phyloP scores from a whole-genome alignment of 2,888 invertebrate species.

The Leuctra nigra region DNA sequence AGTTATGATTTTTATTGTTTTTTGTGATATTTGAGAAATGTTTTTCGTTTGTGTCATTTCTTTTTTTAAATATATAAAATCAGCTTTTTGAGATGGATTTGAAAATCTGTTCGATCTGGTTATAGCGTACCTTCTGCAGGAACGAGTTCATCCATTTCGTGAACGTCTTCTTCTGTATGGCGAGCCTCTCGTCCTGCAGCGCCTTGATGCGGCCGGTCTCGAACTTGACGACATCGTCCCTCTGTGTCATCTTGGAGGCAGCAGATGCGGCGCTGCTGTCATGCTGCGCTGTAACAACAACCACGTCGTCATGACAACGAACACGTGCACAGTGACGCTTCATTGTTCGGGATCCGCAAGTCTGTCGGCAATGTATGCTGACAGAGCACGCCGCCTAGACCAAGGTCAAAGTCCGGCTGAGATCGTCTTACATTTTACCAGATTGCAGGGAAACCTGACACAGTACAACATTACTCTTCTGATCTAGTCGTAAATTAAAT shows the following conservation, averaged over 20 bases:
- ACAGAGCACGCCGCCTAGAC: not conserved
- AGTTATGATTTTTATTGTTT: too few relatives aligned
- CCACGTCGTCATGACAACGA: not conserved
- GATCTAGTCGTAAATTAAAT: not conserved
- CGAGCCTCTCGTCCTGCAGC: constrained; percentile 93
- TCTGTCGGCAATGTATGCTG: too few relatives aligned
- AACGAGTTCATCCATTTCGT: constrained; percentile 99
- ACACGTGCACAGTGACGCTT: not conserved
- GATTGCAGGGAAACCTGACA: too few relatives aligned
- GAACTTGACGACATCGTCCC: constrained; percentile 88
- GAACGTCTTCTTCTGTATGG: constrained; percentile 99
- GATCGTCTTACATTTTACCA: too few relatives aligned
- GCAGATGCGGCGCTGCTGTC: constrained; percentile 9
- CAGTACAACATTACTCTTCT: too few relatives aligned
- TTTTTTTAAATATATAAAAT: too few relatives aligned
- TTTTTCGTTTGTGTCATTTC: too few relatives aligned
- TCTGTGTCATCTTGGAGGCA: constrained; percentile 80
- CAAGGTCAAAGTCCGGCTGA: not conserved
- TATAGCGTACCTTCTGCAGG: constrained; percentile 91
- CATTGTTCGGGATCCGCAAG: too few relatives aligned
- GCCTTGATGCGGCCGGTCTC: constrained; percentile 95
- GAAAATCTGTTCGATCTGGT: too few relatives aligned
- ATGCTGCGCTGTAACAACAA: constrained; percentile 23
- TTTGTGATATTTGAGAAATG: too few relatives aligned
- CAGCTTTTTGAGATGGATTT: too few relatives aligned